Evolutionary conservation across 2,797 vertebrate species (phyloP), one percentile per base, ranked within the genome.

Genomic region (Hybognathus amarus): DNA sequence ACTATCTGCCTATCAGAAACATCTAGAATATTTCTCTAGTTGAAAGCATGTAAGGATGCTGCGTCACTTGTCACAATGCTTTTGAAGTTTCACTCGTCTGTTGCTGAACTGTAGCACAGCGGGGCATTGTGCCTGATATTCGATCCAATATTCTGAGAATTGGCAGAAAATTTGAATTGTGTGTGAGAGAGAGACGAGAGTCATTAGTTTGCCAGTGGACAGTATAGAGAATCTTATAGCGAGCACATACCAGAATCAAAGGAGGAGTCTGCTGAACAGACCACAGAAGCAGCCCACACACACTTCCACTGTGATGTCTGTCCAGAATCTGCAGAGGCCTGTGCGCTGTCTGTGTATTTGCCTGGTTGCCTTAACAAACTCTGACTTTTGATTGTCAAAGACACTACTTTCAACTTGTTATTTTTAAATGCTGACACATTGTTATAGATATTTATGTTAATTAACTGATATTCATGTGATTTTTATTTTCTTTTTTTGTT

Each of bases 241-340:
- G 3, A 83, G 81, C 70, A 86, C 70, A 83, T 61, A 63, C 56
- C 76, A 47, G 18, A 86, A 86, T 86, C 81, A 86, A 80, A 86
- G 66, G 30, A 80, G 64, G 63, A 80, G 71, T 77, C 38, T 47
- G 59, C 73, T 67, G 80, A 73, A 83, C 70, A 70, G 64, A 79
- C 59, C 70, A 69, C 73, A 80, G n/a, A 74, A 68, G 70, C 77
- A 67, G 38, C 85, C 77, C 77, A 76, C 80, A 82, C 67, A 83
- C 79, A 77, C 74, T 56, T 64, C 75, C 42, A 83, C 76, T 80
- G 77, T 7, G 27, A 50, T 83, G 75, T 73, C 33, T 56, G 47
- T 59, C 63, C 40, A n/a, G 30, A 69, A 42, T 83, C 82, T 24
- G 66, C 27, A 50, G 66, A 70, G 67, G 54, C 54, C 9, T 59